A percentile compares a stretch with the other conserved stretches of the same genome.
phyloP scores from a whole-genome alignment of 1,140 invertebrate genomes.

The Drosophila kanapiae region DNA sequence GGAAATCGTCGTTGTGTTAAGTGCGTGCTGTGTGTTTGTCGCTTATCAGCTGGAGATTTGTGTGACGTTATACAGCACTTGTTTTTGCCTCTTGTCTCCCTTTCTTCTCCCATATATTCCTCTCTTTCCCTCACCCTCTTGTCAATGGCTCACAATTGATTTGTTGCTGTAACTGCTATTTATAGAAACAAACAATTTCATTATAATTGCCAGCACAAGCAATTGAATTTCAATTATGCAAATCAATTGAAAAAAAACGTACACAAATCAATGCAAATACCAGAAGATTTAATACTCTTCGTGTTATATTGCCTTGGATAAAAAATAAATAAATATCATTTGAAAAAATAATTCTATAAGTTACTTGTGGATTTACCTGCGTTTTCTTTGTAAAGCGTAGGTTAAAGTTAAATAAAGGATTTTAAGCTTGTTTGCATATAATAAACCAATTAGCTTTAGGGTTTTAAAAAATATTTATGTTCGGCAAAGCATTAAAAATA shows the following conservation, averaged over 20 bases:
- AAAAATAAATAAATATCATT: background rate
- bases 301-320: background rate
- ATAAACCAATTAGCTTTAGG: no score
- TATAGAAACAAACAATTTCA: constrained; percentile 70
- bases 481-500: no score
- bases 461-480: no score
- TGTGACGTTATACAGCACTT: constrained; percentile 39
- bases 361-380: background rate
- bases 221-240: constrained; percentile 65
- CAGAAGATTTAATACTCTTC: constrained; percentile 6
- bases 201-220: constrained; percentile 61
- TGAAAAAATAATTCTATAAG: background rate
- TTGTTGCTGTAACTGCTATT: constrained; percentile 58
- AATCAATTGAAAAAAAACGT: constrained; percentile 30
- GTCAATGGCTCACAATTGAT: constrained; percentile 46
- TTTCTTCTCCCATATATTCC: background rate
- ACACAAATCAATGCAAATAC: background rate
- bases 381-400: no score
- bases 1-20: constrained; percentile 45
- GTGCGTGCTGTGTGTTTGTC: constrained; percentile 8
- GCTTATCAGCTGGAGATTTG: constrained; percentile 41
- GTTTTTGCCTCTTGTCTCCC: constrained; percentile 10
- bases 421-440: no score
- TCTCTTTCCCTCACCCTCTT: background rate
- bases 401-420: constrained; percentile 1